These are phyloP conservation scores for Agrotis ipsilon DNA, from an alignment of 2,888 invertebrate species.

Conservation along the genomic window DNA sequence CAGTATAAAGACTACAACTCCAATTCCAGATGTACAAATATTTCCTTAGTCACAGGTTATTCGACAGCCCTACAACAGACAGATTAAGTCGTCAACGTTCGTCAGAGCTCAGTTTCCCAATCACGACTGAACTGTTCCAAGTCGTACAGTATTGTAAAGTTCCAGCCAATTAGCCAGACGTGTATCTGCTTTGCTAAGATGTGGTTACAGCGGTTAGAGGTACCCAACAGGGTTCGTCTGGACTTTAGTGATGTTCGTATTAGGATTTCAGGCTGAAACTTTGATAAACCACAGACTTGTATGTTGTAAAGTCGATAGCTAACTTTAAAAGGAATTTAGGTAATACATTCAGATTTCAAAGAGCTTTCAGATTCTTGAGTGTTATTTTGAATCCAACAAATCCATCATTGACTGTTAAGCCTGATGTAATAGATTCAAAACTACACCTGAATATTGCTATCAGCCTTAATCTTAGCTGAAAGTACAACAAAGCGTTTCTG, in stretches of 20 bases:
- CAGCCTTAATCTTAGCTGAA: neutral
- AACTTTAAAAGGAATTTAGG: neutral
- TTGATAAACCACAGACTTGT: conserved; percentile 5
- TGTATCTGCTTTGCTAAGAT: conserved; percentile 20
- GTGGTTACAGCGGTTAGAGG: conserved; percentile 20
- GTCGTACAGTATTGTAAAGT: conserved; percentile 52
- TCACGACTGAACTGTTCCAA: conserved; percentile 28
- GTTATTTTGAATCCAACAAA: no score
- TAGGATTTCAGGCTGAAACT: conserved; percentile 9
- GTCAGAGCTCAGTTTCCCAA: conserved; percentile 27
- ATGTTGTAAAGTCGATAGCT: neutral
- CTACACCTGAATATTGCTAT: neutral
- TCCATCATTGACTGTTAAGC: no score
- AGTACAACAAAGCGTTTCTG: neutral
- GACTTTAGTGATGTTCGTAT: conserved; percentile 7
- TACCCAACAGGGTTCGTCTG: neutral
- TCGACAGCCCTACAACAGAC: conserved; percentile 22
- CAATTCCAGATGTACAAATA: neutral
- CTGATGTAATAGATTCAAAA: no score
- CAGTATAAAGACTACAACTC: neutral
- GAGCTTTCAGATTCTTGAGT: neutral
- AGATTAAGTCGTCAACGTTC: conserved; percentile 32
- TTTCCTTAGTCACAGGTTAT: neutral
- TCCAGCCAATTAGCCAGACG: conserved; percentile 52
- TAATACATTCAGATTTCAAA: neutral